These are phyloP conservation scores for Stegophylla sp. DNA, from an alignment of 2,888 invertebrate genomes.

Conservation along the genomic window DNA sequence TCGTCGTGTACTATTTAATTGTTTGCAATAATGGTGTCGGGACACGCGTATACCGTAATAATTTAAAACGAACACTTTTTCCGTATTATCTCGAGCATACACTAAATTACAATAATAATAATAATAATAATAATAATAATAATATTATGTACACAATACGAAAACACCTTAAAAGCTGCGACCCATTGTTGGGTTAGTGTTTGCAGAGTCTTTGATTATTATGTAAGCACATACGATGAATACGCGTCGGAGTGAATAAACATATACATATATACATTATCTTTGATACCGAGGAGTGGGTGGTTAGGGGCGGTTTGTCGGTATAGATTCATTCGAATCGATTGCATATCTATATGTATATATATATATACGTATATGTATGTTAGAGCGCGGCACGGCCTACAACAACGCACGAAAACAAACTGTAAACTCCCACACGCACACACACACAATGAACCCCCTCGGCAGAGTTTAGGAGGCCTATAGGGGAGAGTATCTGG, in stretches of 20 bases:
- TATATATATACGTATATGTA: no score
- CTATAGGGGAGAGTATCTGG: conserved; percentile 29
- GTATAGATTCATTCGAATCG: conserved; percentile 36
- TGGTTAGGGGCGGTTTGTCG: background rate
- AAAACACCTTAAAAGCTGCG: background rate
- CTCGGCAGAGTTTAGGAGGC: conserved; percentile 3
- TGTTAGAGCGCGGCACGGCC: no score
- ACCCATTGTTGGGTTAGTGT: background rate
- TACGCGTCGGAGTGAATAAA: background rate
- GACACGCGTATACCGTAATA: no score
- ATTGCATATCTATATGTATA: conserved; percentile 44
- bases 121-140: background rate
- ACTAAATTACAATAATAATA: background rate
- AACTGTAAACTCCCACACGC: background rate
- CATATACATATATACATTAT: no score
- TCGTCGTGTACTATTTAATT: no score
- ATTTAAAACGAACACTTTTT: no score
- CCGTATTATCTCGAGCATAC: background rate
- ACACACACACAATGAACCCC: background rate
- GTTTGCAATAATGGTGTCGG: no score
- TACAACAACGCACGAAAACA: conserved; percentile 28
- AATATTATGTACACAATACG: background rate
- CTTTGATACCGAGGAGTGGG: background rate
- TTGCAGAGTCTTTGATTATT: background rate
- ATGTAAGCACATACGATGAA: background rate